Conservation (phyloP, 30 jellyfish, hydroid and myxozoan species). For the Pelagia noctiluca region DNA sequence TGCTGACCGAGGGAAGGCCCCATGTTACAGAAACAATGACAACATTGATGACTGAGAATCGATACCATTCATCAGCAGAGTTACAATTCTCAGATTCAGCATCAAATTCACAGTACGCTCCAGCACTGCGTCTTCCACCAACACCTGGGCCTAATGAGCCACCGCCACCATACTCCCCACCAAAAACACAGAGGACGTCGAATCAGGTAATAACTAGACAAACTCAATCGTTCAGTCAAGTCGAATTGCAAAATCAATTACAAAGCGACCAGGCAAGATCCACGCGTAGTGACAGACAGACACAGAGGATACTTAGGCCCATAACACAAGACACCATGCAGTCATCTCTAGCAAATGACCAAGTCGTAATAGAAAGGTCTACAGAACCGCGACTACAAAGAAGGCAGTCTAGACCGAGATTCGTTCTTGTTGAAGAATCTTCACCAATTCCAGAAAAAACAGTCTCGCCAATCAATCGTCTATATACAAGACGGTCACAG, state of each 20-base stretch:
- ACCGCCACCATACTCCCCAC: constrained; percentile 74
- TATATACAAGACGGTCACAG: background rate
- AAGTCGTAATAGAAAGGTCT: background rate
- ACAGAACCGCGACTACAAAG: background rate
- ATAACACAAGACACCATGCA: too few species aligned
- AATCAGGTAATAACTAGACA: background rate
- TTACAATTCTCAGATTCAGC: background rate
- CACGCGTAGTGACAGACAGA: too few species aligned
- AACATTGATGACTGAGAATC: background rate
- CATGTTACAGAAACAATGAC: background rate
- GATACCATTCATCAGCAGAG: background rate
- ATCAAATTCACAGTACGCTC: background rate
- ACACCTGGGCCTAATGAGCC: constrained; percentile 55
- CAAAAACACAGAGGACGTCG: background rate
- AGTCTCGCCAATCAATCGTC: background rate
- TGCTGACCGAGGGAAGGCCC: background rate
- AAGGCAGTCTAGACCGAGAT: background rate
- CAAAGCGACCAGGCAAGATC: too few species aligned
- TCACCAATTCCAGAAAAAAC: background rate
- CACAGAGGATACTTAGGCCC: background rate
- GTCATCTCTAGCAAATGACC: too few species aligned
- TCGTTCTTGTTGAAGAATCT: constrained; percentile 7
- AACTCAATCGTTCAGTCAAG: background rate
- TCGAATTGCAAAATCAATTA: background rate
- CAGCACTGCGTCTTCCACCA: constrained; percentile 49